phyloP scores from a whole-genome alignment of 2,113 vertebrate genomes.

The Porphyrio hochstetteri region DNA sequence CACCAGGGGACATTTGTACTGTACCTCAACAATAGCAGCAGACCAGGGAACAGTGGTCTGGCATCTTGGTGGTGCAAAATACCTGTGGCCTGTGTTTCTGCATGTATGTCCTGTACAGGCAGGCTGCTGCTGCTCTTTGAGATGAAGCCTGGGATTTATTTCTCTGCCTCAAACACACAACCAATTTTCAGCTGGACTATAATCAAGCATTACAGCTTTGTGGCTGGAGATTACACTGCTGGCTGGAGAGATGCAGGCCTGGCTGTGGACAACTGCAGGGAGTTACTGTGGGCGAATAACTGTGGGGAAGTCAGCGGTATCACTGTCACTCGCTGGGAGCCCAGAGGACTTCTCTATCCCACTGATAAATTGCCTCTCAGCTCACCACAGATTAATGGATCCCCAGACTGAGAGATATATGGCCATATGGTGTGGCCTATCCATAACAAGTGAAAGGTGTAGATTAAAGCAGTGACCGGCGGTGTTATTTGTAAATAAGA shows the following conservation, averaged over 20 bases:
- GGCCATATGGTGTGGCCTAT: not conserved
- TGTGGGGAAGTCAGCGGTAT: not conserved
- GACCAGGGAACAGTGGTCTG: not conserved
- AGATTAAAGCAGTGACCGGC: not conserved
- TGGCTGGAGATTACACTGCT: not conserved
- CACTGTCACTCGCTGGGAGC: not conserved
- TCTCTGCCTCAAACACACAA: not conserved
- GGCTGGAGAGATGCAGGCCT: not conserved
- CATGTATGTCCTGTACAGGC: not conserved
- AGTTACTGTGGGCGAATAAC: not conserved
- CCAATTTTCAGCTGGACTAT: not conserved
- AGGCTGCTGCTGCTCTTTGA: not conserved
- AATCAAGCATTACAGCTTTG: not conserved
- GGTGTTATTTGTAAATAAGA: slow-evolving; percentile 22
- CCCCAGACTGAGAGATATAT: not conserved
- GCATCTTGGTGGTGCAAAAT: not conserved
- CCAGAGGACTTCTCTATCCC: not conserved
- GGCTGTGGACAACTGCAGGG: not conserved
- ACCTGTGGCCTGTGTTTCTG: not conserved
- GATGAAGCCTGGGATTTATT: not conserved
- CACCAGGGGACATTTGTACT: not conserved
- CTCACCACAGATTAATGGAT: not conserved
- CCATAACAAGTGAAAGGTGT: slow-evolving; percentile 13
- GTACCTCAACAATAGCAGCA: not conserved
- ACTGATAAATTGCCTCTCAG: not conserved